Evolutionary conservation across 2,113 vertebrate species (phyloP), one percentile per base, ranked within the genome.

Genomic region (Neolamprologus devosi): DNA sequence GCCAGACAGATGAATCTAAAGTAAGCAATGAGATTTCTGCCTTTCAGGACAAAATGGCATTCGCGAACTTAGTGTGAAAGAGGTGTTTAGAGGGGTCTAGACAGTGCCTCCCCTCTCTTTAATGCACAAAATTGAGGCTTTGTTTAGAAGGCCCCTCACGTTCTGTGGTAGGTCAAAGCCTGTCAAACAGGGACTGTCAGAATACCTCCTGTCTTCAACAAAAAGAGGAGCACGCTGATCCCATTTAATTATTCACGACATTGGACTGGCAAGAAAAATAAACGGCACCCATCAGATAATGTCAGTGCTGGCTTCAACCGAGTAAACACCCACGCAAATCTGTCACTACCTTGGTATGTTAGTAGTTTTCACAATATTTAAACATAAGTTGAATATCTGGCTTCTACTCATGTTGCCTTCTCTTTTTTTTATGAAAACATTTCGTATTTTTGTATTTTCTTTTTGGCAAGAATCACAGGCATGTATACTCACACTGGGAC

Each of bases 191-290:
- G 45, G 87, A 75, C 86, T 92, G 91, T 89, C 90, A 85, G 90
- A 91, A 89, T 87, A 89, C 60, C 91, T 85, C 88, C 90, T 68
- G 79, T 88, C 85, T 93, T 94, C 85, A 82, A 91, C 90, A 92
- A 94, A 90, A 94, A 92, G 54, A 90, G 65, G 78, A 88, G 90
- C 87, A 80, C 5, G 40, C 82, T 21, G 47, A 93, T 93, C 30
- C 70, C 58, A 87, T 93, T 95, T 92, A 94, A 95, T 95, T 94
- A 95, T 96, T 94, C 89, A 94, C 85, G 86, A 93, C 83, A 86
- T 87, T 40, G 47, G 85, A 86, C 83, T 82, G 55, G 82, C 80
- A 83, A 85, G 91, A 55, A 85, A 92, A 93, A 92, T 63, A 88
- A 89, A 87, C 19, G 12, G 33, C 65, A 85, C 85, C 87, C 87